Conservation (phyloP, 30 jellyfish, hydroid and myxozoan species). For the Sanderia malayensis region DNA sequence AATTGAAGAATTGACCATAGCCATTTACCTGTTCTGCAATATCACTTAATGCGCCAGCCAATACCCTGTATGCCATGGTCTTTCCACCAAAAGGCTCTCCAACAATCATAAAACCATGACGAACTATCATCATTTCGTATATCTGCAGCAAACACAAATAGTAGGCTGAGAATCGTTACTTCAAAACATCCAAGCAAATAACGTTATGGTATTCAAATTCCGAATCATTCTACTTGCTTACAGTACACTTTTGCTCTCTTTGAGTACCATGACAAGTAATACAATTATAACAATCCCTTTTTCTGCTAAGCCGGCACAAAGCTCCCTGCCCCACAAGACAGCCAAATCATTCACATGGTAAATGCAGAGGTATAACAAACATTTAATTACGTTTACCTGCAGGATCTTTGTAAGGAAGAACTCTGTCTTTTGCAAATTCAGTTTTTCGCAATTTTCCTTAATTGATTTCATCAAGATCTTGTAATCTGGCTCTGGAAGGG, state of each 20-base stretch:
- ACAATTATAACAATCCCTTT: no score
- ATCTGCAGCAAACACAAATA: conserved; percentile 55
- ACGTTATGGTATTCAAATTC: no score
- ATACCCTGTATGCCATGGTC: conserved; percentile 91
- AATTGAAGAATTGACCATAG: no score
- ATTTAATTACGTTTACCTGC: conserved; percentile 60
- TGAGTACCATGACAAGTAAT: no score
- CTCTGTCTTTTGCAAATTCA: conserved; percentile 80
- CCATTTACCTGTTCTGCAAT: conserved; percentile 89
- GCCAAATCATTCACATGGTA: no score
- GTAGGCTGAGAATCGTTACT: no score
- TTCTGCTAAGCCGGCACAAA: no score
- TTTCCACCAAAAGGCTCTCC: conserved; percentile 99
- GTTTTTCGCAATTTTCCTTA: conserved; percentile 78
- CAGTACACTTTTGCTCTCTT: no score
- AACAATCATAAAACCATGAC: conserved; percentile 98
- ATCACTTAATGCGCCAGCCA: conserved; percentile 89
- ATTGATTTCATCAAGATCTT: conserved; percentile 74
- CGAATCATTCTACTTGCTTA: no score
- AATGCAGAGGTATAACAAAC: no score
- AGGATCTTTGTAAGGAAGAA: conserved; percentile 75
- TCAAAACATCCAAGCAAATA: no score
- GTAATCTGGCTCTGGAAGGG: conserved; percentile 98
- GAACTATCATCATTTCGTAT: conserved; percentile 96
- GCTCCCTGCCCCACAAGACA: no score